phyloP scores from a whole-genome alignment of 2,797 vertebrate species.

The Linurgus olivaceus region DNA sequence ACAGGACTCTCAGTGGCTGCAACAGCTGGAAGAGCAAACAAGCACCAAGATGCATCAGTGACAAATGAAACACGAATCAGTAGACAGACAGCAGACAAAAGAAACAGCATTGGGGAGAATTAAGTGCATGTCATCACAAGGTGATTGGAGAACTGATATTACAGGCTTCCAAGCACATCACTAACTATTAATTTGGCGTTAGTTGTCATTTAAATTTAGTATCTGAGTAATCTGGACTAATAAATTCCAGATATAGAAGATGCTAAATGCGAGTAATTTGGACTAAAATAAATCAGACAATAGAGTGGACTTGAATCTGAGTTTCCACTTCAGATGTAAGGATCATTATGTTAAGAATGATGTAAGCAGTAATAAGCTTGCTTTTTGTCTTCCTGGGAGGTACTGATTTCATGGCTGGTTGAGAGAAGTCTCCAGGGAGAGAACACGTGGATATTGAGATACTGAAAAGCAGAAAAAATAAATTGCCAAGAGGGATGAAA shows the following conservation, averaged over 20 bases:
- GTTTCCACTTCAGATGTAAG: background rate
- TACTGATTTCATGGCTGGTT: background rate
- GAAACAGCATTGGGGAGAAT: background rate
- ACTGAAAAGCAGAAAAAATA: background rate
- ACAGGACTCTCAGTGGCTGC: background rate
- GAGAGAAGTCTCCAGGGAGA: background rate
- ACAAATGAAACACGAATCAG: background rate
- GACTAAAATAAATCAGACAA: background rate
- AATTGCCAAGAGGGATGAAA: background rate
- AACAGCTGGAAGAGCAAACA: background rate
- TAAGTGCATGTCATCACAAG: background rate
- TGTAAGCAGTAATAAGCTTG: background rate
- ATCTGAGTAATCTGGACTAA: background rate
- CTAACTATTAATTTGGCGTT: background rate
- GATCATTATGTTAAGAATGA: background rate
- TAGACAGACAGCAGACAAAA: background rate
- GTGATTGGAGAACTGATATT: background rate
- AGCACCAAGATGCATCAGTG: background rate
- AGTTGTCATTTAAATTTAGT: background rate
- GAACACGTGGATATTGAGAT: background rate
- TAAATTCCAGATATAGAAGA: background rate
- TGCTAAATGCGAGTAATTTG: background rate
- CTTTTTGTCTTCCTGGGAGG: background rate
- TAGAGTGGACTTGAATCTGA: background rate
- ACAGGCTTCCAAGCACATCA: background rate